Evolutionary conservation across 2,888 invertebrate species (phyloP).

Genomic region (Leptopilina myrica): DNA sequence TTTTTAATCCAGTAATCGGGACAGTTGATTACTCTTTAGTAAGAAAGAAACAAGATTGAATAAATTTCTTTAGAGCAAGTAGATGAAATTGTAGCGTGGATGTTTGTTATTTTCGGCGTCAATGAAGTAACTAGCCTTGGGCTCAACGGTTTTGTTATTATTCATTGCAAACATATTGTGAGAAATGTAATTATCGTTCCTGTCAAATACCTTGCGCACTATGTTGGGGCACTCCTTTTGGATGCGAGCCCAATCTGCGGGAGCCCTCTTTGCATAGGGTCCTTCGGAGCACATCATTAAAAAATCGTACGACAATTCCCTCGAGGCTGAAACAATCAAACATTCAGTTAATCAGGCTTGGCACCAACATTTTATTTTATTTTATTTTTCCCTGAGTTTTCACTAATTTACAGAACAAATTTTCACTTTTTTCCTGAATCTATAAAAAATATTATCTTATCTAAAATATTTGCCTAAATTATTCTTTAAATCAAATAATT

Average conservation of each 20-base stretch:
- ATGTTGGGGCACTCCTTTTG: constrained; percentile 78
- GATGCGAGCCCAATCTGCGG: constrained; percentile 79
- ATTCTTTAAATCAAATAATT: too few species aligned
- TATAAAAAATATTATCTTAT: too few species aligned
- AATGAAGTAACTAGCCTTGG: constrained; percentile 48
- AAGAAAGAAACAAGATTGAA: too few species aligned
- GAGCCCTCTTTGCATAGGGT: constrained; percentile 78
- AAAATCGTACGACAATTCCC: constrained; percentile 76
- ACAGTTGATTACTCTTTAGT: too few species aligned
- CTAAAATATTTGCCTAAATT: too few species aligned
- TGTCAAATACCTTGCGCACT: constrained; percentile 77
- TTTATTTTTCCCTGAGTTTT: too few species aligned
- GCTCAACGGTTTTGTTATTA: constrained; percentile 5
- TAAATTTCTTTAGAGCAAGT: constrained; percentile 2
- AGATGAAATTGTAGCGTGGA: not conserved
- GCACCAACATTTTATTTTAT: too few species aligned
- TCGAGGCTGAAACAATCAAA: constrained; percentile 62
- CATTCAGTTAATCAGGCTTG: too few species aligned
- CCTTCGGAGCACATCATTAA: constrained; percentile 79
- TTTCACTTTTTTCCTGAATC: too few species aligned
- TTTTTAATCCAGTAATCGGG: too few species aligned
- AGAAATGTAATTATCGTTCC: constrained; percentile 62
- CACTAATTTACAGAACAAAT: too few species aligned
- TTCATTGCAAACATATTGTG: constrained; percentile 48
- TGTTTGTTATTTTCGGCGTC: constrained; percentile 42